phyloP scores from a whole-genome alignment of 2,113 vertebrate genomes.

The Periophthalmodon schlosseri region DNA sequence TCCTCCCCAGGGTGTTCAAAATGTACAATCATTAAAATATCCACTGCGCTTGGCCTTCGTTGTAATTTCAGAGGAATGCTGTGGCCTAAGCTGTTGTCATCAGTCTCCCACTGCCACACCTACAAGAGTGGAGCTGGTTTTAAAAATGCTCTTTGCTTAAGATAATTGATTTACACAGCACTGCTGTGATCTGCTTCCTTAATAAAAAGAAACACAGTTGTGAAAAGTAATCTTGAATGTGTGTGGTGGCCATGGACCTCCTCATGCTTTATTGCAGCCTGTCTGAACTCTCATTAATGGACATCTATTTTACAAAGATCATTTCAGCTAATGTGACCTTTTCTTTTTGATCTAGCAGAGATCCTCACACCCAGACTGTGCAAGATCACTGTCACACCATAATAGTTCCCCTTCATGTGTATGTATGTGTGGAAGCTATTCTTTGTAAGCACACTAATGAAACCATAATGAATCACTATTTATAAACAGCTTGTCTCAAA shows the following conservation, averaged over 20 bases:
- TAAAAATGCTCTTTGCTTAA: conserved; percentile 28
- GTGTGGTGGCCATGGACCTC: not conserved
- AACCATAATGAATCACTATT: not conserved
- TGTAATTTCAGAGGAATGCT: conserved; percentile 52
- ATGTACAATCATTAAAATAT: conserved; percentile 73
- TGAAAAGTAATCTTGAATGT: not conserved
- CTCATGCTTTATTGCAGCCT: not conserved
- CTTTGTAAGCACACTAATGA: not conserved
- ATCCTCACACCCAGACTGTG: not conserved
- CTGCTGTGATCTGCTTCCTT: conserved; percentile 3
- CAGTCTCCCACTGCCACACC: conserved; percentile 41
- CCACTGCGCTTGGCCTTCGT: conserved; percentile 49
- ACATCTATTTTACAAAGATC: not conserved
- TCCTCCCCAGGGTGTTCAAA: conserved; percentile 63
- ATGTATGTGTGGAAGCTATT: not conserved
- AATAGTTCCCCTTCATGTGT: not conserved
- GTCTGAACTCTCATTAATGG: not conserved
- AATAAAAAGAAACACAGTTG: not conserved
- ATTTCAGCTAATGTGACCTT: not conserved
- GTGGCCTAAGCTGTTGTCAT: conserved; percentile 41
- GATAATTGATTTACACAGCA: conserved; percentile 36
- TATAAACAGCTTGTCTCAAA: not conserved
- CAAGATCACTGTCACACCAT: not conserved
- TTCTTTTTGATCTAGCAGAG: not conserved
- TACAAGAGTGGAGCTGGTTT: conserved; percentile 25